These are phyloP conservation scores for Archilochus colubris DNA, from an alignment of 2,113 vertebrate species.

Conservation along the genomic window DNA sequence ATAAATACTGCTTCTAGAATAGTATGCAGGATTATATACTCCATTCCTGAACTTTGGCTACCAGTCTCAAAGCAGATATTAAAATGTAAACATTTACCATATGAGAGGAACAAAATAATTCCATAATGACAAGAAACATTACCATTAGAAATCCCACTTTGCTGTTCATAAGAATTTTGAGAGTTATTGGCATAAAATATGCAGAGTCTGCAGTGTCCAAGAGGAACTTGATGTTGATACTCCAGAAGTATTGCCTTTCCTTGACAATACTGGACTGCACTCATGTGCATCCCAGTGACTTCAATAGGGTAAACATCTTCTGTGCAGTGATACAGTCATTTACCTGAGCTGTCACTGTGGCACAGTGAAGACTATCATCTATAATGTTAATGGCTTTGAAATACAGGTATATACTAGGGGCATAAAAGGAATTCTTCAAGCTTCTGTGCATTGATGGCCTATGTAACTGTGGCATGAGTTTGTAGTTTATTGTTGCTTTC, in stretches of 20 bases:
- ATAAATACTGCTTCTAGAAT: not conserved
- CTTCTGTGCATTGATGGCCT: accelerated
- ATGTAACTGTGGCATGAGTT: not conserved
- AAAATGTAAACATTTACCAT: not conserved
- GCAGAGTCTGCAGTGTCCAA: not conserved
- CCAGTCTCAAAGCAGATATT: not conserved
- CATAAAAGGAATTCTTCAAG: not conserved
- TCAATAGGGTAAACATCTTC: not conserved
- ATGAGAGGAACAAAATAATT: not conserved
- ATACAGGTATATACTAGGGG: not conserved
- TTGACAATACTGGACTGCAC: not conserved
- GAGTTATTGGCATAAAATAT: not conserved
- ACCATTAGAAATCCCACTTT: not conserved
- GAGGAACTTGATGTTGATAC: not conserved
- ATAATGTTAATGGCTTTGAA: not conserved
- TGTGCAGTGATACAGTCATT: not conserved
- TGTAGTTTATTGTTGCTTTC: not conserved
- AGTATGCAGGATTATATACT: not conserved
- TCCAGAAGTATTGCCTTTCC: not conserved
- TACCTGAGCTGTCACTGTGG: not conserved
- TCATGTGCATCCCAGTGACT: not conserved
- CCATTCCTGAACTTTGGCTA: not conserved
- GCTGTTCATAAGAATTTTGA: not conserved
- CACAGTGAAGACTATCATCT: not conserved
- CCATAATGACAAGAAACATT: not conserved